Evolutionary conservation across 2,888 invertebrate genomes (phyloP).

Genomic region (Heliconius charithonia): DNA sequence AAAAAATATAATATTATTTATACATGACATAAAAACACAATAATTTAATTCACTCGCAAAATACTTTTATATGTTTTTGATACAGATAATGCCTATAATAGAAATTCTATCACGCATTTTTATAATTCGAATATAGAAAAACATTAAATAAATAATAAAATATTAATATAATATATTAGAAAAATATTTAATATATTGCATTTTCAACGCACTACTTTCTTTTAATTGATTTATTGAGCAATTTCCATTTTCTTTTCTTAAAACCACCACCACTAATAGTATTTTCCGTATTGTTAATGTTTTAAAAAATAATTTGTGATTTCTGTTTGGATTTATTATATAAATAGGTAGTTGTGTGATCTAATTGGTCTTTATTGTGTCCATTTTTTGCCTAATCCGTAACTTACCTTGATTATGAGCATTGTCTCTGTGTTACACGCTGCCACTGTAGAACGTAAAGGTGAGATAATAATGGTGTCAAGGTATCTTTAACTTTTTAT

Average conservation of each 20-base stretch:
- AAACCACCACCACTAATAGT: neutral
- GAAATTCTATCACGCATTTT: neutral
- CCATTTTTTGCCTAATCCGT: constrained; percentile 36
- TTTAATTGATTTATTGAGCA: neutral
- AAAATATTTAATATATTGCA: neutral
- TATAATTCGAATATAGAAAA: neutral
- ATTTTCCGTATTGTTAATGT: neutral
- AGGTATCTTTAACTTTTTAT: neutral
- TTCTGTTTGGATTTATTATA: constrained; percentile 31
- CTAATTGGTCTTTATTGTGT: constrained; percentile 28
- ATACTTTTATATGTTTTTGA: neutral
- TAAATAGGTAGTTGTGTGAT: constrained; percentile 38
- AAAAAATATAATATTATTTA: neutral
- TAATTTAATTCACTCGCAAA: neutral
- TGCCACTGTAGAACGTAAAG: constrained; percentile 81
- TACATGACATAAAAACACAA: neutral
- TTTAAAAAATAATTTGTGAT: neutral
- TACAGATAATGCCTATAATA: neutral
- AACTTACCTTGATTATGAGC: constrained; percentile 72
- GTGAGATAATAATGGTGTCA: constrained; percentile 60
- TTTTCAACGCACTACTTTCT: neutral
- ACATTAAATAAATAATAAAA: too few relatives aligned
- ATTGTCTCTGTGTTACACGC: constrained; percentile 80
- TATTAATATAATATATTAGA: too few relatives aligned
- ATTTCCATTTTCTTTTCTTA: neutral